Base-by-base conservation (phyloP, 23 tunicate species). In the Ascidia mentula region DNA sequence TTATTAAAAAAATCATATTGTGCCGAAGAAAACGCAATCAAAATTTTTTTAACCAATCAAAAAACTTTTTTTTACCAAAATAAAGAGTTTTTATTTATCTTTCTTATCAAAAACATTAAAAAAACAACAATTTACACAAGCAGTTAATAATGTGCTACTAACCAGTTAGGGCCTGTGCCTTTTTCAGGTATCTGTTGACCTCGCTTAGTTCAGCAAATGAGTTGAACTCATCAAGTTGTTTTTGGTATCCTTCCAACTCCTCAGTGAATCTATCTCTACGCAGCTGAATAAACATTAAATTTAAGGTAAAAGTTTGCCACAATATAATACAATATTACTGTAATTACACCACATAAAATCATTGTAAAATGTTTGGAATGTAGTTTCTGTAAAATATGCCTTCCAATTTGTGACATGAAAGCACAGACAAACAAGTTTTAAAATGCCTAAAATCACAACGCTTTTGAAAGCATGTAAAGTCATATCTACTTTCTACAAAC, bases 191-290 rank as follows among this genome's bases (percentile, higher is more conserved):
- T 76, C 84, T 83, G 61, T 83, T 85, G 40, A 95, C 92, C 39
- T 95, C 96, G 40, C 32, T 45, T 32, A 90, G 42, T 35, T 95
- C 99, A 36, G 84, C 61, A 45, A 86, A 95, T 31, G 73, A 60
- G 18, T 65, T 37, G 46, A 95, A 95, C 69, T 95, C 99, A 72
- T 95, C 99, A 45, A 90, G 76, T 60, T 95, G 99, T 42, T 89
- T 89, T 74, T 87, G 77, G 74, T 95, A 95, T 28, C 96, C 87
- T 80, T 95, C 96, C 75, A 95, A 73, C 46, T 95, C 99, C 59
- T 95, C 96, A 34, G 31, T 69, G 69, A 95, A 95, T 60, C 99
- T 61, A 24, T 89, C 99, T 38, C 99, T 89, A n/a, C 99, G 82
- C 46, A 89, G 59, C 98, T 93, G 69, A n/a, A 26, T 5, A 20